These are phyloP conservation scores for Sipha flava DNA, from an alignment of 1,140 invertebrate species.

Conservation along the genomic window DNA sequence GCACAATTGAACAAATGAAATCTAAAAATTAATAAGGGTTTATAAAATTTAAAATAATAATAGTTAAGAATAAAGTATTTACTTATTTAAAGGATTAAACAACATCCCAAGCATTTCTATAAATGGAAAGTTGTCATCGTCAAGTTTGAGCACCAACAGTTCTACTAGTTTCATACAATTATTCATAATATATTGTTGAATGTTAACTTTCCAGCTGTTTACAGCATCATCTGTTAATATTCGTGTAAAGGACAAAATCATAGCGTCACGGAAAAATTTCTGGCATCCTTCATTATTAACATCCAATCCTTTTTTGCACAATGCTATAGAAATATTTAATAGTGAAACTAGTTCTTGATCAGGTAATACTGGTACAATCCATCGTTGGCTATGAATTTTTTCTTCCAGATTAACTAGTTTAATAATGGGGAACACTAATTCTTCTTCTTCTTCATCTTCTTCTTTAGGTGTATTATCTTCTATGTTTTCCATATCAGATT, in stretches of 20 bases:
- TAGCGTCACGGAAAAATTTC: constrained; percentile 87
- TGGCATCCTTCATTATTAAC: constrained; percentile 83
- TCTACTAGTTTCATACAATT: constrained; percentile 88
- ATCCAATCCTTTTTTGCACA: constrained; percentile 74
- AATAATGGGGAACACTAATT: constrained; percentile 64
- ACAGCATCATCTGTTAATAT: constrained; percentile 98
- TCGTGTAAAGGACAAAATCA: constrained; percentile 92
- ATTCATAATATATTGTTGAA: constrained; percentile 88
- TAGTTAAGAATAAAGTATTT: constrained; percentile 44
- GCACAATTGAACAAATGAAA: constrained; percentile 89
- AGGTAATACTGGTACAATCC: constrained; percentile 94
- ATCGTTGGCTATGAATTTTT: constrained; percentile 87
- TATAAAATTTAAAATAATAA: neutral
- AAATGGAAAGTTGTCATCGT: constrained; percentile 87
- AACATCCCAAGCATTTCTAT: constrained; percentile 87
- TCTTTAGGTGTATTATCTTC: constrained; percentile 13
- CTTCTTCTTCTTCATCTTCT: constrained; percentile 18
- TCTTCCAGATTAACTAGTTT: constrained; percentile 84
- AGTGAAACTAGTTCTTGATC: constrained; percentile 91
- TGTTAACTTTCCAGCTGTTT: constrained; percentile 94
- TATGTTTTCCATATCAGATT: neutral
- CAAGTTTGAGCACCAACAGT: constrained; percentile 80
- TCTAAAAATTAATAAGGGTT: constrained; percentile 45
- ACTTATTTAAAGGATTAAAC: constrained; percentile 89
- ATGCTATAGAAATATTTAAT: constrained; percentile 78